Conservation (phyloP, 1,140 invertebrate genomes). For the Rhopalosiphum maidis region DNA sequence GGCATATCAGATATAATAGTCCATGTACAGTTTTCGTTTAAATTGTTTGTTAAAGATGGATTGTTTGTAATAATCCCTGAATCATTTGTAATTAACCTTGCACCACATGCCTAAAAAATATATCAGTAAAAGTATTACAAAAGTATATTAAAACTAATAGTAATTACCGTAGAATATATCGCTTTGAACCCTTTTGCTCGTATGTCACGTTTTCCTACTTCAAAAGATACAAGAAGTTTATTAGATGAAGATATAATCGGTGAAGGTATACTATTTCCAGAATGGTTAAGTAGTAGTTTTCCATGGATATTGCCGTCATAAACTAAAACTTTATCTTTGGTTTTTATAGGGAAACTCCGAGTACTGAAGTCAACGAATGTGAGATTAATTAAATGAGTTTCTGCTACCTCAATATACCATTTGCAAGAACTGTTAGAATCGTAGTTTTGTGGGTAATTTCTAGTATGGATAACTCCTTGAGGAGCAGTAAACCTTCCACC, state of each 20-base stretch:
- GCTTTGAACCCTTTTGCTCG: slow-evolving; percentile 79
- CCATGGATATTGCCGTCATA: slow-evolving; percentile 69
- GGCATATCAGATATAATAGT: slow-evolving; percentile 68
- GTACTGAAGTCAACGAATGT: slow-evolving; percentile 77
- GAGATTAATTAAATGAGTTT: slow-evolving; percentile 74
- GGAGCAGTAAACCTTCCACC: slow-evolving; percentile 74
- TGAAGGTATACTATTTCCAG: slow-evolving; percentile 65
- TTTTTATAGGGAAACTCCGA: background rate
- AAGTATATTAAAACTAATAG: background rate
- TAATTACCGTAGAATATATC: slow-evolving; percentile 66
- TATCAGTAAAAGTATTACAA: background rate
- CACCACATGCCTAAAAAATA: slow-evolving; percentile 71
- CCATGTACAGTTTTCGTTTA: slow-evolving; percentile 69
- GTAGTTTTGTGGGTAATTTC: slow-evolving; percentile 81
- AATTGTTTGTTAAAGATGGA: slow-evolving; percentile 53
- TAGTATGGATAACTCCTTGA: slow-evolving; percentile 77
- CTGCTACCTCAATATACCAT: slow-evolving; percentile 78
- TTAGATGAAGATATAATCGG: slow-evolving; percentile 69
- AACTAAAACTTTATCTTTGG: slow-evolving; percentile 64
- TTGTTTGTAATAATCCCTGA: slow-evolving; percentile 67
- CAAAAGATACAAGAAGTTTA: slow-evolving; percentile 66
- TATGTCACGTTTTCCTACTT: slow-evolving; percentile 64
- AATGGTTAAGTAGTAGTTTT: slow-evolving; percentile 65
- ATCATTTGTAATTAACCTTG: slow-evolving; percentile 68
- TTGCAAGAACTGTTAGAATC: slow-evolving; percentile 73